A percentile compares a stretch with the other conserved stretches of the same genome.
phyloP scores from a whole-genome alignment of 1,140 invertebrate species.

The Frieseomelitta varia region DNA sequence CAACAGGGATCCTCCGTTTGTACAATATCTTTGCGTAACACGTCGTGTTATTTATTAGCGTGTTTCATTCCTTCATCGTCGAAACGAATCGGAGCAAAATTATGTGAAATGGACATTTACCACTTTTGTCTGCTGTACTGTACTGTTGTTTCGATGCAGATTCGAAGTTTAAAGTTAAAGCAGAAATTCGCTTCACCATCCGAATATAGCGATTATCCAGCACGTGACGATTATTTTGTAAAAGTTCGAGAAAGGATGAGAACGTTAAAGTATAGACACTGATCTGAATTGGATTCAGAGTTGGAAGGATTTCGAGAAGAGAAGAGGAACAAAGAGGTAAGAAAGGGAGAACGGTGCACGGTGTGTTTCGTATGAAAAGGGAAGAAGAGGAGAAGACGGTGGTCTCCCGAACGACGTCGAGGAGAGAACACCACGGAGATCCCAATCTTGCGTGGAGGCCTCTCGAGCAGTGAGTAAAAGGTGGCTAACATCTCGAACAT shows the following conservation, averaged over 20 bases:
- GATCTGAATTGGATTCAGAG: background rate
- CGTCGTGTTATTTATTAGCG: constrained; percentile 21
- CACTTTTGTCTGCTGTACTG: too few relatives aligned
- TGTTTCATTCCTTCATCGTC: background rate
- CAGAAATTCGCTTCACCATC: too few relatives aligned
- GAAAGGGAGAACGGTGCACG: constrained; percentile 4
- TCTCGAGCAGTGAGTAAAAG: constrained; percentile 79
- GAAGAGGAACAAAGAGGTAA: constrained; percentile 5
- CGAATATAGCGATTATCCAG: too few relatives aligned
- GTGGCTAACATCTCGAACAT: constrained; percentile 79
- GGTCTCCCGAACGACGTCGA: constrained; percentile 48
- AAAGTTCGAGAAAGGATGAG: too few relatives aligned
- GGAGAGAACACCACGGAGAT: constrained; percentile 69
- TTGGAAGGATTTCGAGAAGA: background rate
- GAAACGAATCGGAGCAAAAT: background rate
- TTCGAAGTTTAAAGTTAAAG: too few relatives aligned
- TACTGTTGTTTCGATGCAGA: too few relatives aligned
- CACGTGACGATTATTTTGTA: too few relatives aligned
- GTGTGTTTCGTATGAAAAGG: constrained; percentile 23
- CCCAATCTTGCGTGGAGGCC: constrained; percentile 77
- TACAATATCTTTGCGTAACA: background rate
- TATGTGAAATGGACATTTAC: too few relatives aligned
- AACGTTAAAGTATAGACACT: too few relatives aligned
- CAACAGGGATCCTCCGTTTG: constrained; percentile 4
- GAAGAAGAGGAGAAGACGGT: constrained; percentile 36